Conservation (phyloP, 2,888 invertebrate species). For the Fragum whitleyi region DNA sequence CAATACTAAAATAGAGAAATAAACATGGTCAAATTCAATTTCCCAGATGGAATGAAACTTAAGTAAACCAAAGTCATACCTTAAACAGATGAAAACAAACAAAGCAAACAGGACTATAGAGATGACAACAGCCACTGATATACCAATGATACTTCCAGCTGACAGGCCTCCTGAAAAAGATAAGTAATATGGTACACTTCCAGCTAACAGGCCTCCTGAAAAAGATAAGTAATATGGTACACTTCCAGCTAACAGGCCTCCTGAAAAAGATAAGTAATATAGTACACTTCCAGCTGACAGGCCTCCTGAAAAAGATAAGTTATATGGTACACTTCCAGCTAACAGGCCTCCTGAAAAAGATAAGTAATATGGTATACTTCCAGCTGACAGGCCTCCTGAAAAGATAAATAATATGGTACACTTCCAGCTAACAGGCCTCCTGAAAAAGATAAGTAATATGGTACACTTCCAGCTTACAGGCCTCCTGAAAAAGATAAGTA, state of each 20-base stretch:
- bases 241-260: constrained; percentile 36
- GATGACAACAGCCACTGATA: constrained; percentile 49
- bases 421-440: too few relatives aligned
- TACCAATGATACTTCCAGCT: constrained; percentile 58
- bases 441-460: too few relatives aligned
- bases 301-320: background rate
- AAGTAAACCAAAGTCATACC: constrained; percentile 1
- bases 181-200: constrained; percentile 22
- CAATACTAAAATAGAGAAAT: too few relatives aligned
- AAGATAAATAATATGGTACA: too few relatives aligned
- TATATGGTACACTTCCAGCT: constrained; percentile 53
- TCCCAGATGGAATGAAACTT: too few relatives aligned
- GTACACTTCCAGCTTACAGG: too few relatives aligned
- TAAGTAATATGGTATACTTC: too few relatives aligned
- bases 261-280: background rate
- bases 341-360: constrained; percentile 2
- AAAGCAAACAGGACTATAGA: constrained; percentile 47
- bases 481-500: too few relatives aligned
- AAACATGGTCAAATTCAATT: too few relatives aligned
- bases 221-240: constrained; percentile 14
- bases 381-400: too few relatives aligned
- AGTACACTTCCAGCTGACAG: constrained; percentile 41
- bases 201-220: constrained; percentile 29
- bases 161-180: constrained; percentile 8
- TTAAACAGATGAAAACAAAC: constrained; percentile 27